Evolutionary conservation across 1,140 invertebrate species (phyloP), one percentile per base, ranked within the genome.

Genomic region (Pseudachorutes palmiensis): DNA sequence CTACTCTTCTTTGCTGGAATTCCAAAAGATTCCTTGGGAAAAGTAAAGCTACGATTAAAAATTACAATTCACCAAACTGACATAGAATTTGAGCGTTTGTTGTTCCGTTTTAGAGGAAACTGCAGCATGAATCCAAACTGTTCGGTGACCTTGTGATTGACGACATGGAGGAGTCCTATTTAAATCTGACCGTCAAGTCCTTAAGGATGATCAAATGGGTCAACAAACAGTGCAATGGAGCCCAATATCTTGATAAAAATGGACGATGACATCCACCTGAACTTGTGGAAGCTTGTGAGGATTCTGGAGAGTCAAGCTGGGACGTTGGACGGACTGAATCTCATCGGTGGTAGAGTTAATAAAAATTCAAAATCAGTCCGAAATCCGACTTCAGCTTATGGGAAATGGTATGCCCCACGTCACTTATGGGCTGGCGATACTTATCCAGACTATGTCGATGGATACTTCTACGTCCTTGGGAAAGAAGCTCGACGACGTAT

Each of bases 381-480:
- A 3, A 64, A 74, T 55, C 62, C 66, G 51, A 64, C 60, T 3
- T 70, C 76, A 2, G 24, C 12, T 22, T 26, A 55, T 55, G 51
- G 51, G 5, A 78, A 78, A 66, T 78, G 78, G 77, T 78, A 64
- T 63, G 69, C 76, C 0, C 67, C 73, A 1, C 45, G 64, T 28
- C 28, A 30, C 5, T 70, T 77, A 22, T 78, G 70, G 64, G 26
- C 65, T 2, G 9, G 57, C 9, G 62, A 71, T 5, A 68, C 59
- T 1, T 76, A 75, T 57, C 75, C 75, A 9, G 51, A 73, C 29
- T 79, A 74, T 45, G 49, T 66, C 2, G 65, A 58, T 12, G 74
- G 74, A 22, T 69, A 70, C 28, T 71, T 86, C 1, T 94, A 93
- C 79, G 83, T 89, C 0, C 84, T 93, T 80, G 89, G 88, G n/a